These are phyloP conservation scores for Saguinus midas DNA, from an alignment of 2,113 vertebrate genomes.

Conservation along the genomic window DNA sequence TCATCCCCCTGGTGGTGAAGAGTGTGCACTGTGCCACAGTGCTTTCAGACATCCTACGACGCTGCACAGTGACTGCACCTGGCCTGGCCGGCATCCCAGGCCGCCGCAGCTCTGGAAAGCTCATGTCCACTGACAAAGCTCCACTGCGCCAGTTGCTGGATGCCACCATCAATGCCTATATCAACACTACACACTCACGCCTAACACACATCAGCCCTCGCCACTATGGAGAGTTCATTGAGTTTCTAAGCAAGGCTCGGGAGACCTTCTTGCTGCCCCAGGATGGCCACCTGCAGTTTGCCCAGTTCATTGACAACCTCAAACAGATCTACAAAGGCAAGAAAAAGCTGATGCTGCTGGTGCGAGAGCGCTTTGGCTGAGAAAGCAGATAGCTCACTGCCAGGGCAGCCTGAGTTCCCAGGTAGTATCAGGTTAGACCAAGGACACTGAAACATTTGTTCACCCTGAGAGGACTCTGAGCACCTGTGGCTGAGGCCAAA, in stretches of 20 bases:
- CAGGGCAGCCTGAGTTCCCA: slow-evolving; percentile 73
- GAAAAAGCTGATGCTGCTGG: slow-evolving; percentile 99
- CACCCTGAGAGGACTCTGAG: slow-evolving; percentile 79
- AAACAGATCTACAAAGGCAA: slow-evolving; percentile 99
- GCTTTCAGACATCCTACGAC: slow-evolving; percentile 96
- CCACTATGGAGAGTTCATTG: slow-evolving; percentile 98
- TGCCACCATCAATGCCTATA: slow-evolving; percentile 97
- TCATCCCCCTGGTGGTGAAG: slow-evolving; percentile 98
- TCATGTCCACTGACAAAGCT: slow-evolving; percentile 99
- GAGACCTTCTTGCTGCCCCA: slow-evolving; percentile 97
- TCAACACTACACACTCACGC: slow-evolving; percentile 98
- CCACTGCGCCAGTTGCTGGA: slow-evolving; percentile 96
- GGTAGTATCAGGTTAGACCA: slow-evolving; percentile 71
- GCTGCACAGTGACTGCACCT: slow-evolving; percentile 97
- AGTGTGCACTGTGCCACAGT: slow-evolving; percentile 98
- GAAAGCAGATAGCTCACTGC: slow-evolving; percentile 40
- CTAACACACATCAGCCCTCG: slow-evolving; percentile 99
- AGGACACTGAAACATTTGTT: slow-evolving; percentile 74
- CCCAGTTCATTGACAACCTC: slow-evolving; percentile 99
- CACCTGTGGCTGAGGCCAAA: slow-evolving; percentile 82
- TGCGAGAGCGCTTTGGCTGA: slow-evolving; percentile 97
- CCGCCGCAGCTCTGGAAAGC: slow-evolving; percentile 96
- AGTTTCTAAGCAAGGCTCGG: slow-evolving; percentile 98
- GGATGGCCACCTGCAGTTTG: slow-evolving; percentile 97
- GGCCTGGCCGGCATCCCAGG: slow-evolving; percentile 96